Percentiles rank a stretch among this genome's conserved stretches.
Evolutionary conservation across 2,888 invertebrate species (phyloP).

Genomic region (Andrena camellia): DNA sequence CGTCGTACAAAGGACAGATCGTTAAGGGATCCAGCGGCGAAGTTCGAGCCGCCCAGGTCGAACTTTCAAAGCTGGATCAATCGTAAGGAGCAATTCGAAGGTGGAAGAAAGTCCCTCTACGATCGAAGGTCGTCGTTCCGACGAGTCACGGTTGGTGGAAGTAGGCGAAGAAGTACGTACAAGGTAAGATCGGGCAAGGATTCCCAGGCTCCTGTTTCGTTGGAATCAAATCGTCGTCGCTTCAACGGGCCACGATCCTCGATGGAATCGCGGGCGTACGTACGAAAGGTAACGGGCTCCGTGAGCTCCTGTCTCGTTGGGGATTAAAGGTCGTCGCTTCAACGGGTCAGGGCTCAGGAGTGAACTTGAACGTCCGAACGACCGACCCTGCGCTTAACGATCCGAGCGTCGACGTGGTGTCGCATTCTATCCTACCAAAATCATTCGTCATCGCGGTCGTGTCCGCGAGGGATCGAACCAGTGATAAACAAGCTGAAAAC

Average conservation of each 20-base stretch:
- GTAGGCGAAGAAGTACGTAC: slow-evolving; percentile 32
- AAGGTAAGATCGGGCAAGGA: slow-evolving; percentile 26
- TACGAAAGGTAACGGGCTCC: slow-evolving; percentile 28
- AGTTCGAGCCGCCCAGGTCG: slow-evolving; percentile 29
- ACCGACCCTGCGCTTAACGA: slow-evolving; percentile 32
- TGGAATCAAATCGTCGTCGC: slow-evolving; percentile 74
- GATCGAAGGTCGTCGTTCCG: slow-evolving; percentile 29
- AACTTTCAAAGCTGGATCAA: background rate
- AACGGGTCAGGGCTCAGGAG: slow-evolving; percentile 59
- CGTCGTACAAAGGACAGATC: slow-evolving; percentile 49
- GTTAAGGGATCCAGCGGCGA: slow-evolving; percentile 36
- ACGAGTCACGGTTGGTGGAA: slow-evolving; percentile 31
- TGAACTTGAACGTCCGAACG: slow-evolving; percentile 56
- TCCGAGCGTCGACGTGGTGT: slow-evolving; percentile 62
- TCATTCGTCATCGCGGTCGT: slow-evolving; percentile 67
- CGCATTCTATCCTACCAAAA: slow-evolving; percentile 67
- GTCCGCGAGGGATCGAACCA: slow-evolving; percentile 50
- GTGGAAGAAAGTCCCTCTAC: background rate
- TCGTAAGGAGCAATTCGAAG: background rate
- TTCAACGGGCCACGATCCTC: slow-evolving; percentile 61
- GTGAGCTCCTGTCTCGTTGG: slow-evolving; percentile 54
- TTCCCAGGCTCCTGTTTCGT: slow-evolving; percentile 60
- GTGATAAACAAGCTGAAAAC: slow-evolving; percentile 52
- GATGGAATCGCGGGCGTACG: slow-evolving; percentile 40
- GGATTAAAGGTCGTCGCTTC: slow-evolving; percentile 73